Conservation (phyloP, 1,140 invertebrate species). For the Drosophila auraria region DNA sequence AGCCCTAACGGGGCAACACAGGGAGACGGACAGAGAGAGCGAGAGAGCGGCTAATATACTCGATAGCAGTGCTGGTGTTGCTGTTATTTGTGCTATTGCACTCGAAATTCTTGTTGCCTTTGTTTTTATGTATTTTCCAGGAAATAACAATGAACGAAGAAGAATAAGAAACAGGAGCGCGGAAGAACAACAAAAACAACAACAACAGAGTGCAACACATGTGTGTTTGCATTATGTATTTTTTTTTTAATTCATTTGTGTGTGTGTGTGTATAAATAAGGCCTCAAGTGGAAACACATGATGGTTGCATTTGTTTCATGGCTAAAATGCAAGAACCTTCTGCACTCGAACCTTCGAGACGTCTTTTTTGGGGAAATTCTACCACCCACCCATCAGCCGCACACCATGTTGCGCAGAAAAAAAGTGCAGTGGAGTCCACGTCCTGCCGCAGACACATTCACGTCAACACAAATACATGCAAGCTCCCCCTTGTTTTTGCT, state of each 20-base stretch:
- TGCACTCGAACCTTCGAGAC: conserved; percentile 19
- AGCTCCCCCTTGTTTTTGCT: conserved; percentile 7
- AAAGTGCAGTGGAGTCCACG: conserved; percentile 42
- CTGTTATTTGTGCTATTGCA: conserved; percentile 69
- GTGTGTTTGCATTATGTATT: conserved; percentile 13
- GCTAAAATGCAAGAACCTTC: conserved; percentile 10
- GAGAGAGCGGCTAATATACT: conserved; percentile 66
- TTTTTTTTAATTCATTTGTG: not conserved
- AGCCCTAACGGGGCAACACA: conserved; percentile 10
- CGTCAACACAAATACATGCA: conserved; percentile 5
- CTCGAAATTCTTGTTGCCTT: conserved; percentile 81
- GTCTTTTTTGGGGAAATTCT: no score
- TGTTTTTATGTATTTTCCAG: conserved; percentile 80
- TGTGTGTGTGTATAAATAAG: conserved; percentile 28
- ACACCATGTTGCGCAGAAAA: conserved; percentile 16
- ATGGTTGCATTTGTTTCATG: conserved; percentile 49
- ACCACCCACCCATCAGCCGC: conserved; percentile 9
- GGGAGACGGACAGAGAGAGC: conserved; percentile 12
- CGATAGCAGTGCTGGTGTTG: conserved; percentile 54
- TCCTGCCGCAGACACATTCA: conserved; percentile 41
- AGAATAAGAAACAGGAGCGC: conserved; percentile 48
- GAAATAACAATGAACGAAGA: conserved; percentile 69
- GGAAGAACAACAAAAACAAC: conserved; percentile 47
- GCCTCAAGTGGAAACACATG: conserved; percentile 74
- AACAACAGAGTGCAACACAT: conserved; percentile 48